Evolutionary conservation across 2,113 vertebrate species (phyloP), one percentile per base, ranked within the genome.

Genomic region (Theristicus caerulescens): DNA sequence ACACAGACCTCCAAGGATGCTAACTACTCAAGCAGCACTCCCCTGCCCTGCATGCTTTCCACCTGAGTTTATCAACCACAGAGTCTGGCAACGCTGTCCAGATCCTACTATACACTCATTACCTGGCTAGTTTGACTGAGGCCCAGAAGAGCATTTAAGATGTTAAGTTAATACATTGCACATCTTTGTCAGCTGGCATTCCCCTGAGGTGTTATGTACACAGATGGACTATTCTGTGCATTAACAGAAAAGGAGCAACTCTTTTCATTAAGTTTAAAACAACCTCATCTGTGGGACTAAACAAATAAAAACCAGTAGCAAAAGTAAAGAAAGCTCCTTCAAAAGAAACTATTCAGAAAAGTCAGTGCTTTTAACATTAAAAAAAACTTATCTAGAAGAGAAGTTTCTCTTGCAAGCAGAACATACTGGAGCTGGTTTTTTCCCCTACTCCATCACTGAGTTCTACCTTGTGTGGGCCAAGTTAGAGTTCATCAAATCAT

Each of bases 391-490:
- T 40, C 46, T n/a, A 54, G 25, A 42, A 29, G 40, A 40, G 40
- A 73, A 83, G 7, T 31, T 86, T 80, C 2, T 73, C 25, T 70
- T 80, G 22, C 29, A 82, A 47, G 29, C 13, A 76, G 27, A 93
- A 59, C 24, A 64, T 34, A 47, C 5, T 31, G 5, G 38, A 85
- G 13, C 31, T 82, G 11, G 0, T 1, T 26, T 69, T 73, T 47
- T 8, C 1, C 6, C 25, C 31, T 66, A 5, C 12, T 71, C n/a
- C 11, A 1, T 67, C 42, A 84, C 0, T 7, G 20, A 89, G 42
- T 36, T 89, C 29, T 86, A 52, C 10, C 18, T 71, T 34, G 12
- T 19, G 61, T 44, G 32, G 29, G 46, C 55, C 69, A 78, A 62
- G 22, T 51, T 21, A 76, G 40, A 90, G 24, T 80, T 82, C 34